Base-by-base conservation (phyloP, 2,888 invertebrate species). In the Hydroisotoma schaefferi region DNA sequence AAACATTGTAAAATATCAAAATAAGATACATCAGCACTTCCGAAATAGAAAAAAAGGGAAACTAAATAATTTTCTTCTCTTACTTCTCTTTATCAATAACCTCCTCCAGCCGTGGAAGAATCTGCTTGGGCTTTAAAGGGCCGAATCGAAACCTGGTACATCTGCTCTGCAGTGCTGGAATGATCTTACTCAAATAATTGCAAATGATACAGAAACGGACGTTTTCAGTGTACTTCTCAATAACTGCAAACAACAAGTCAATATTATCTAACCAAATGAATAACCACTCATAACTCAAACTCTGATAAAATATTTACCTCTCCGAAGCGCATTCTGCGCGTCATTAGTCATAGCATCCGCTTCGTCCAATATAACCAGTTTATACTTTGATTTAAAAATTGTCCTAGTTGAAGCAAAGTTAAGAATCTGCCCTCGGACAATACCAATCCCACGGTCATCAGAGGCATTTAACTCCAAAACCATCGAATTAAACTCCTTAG, bases 321-420 rank as follows among this genome's bases (percentile, higher is more conserved):
- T 84, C 72, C 95, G 82, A 1, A 97, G 81, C 27, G 99, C 98
- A 83, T 98, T 99, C 77, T 99, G 99, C 1, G 99, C 99, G 84
- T 99, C 99, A 77, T 90, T 90, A 0, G 99, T 99, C 99, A 99
- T 99, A 1, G 95, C 95, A 76, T 99, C 99, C 0, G 99, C 99
- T 80, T 99, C 99, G 76, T 99, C 99, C 23, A 99, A 81, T 69
- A 99, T 95, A 6, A 99, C 85, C 27, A 99, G 86, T 80, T 98
- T 99, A 75, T 94, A 94, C 0, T 98, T 99, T 49, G 88, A 87
- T 78, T 88, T 92, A 76, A 94, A 95, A 74, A 97, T 90, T 4
- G 94, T 94, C 75, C 91, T 85, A 2, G 97, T 98, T 69, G 94
- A 94, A 2, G 98, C 97, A 83, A 99, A 99, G 76, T 87, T 94